Evolutionary conservation across 2,888 invertebrate genomes (phyloP), one percentile per base, ranked within the genome.

Genomic region (Meiosimyza platycephala): DNA sequence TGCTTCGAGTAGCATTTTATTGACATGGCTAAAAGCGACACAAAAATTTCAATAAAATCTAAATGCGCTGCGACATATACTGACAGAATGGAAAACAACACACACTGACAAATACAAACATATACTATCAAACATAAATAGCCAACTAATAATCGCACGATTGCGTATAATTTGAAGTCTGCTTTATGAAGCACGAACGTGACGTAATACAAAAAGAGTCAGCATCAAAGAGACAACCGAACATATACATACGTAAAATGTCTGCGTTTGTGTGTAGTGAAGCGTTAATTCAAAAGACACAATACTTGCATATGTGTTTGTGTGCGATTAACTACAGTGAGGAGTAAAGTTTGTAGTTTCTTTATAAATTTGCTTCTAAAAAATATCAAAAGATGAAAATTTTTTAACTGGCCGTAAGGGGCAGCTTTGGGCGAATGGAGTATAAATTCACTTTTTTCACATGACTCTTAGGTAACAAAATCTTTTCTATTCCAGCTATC

Each of bases 11-110:
- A 51, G 22, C 71, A 57, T 68, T 73, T 71, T 71, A 74, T 74
- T 74, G 71, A 59, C 67, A 54, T 59, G 51, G 64, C 64, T 40
- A 9, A 50, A 64, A 59, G 51, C 71, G 64, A 60, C 40, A 5
- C n/a, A 74, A 60, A 68, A 67, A 69, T 74, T 64, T 68, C 74
- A 68, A 72, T 74, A 74, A 74, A 74, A 69, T 74, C 71, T 59
- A 59, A 59, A 74, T 63, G 67, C 71, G 48, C 55, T 52, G 33
- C 62, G 55, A 48, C 9, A 16, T 40, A 52, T 64, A 65, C 33
- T 57, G 65, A 60, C 62, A 70, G 57, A 54, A 40, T 50, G 47
- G 64, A 73, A 28, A 57, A 57, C 28, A 40, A 57, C 5, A 59
- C 55, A 59, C 68, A 51, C 54, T 54, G 7, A 55, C 48, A 67